Base-by-base conservation (phyloP, 1,140 invertebrate genomes). In the Trichonephila clavipes region DNA sequence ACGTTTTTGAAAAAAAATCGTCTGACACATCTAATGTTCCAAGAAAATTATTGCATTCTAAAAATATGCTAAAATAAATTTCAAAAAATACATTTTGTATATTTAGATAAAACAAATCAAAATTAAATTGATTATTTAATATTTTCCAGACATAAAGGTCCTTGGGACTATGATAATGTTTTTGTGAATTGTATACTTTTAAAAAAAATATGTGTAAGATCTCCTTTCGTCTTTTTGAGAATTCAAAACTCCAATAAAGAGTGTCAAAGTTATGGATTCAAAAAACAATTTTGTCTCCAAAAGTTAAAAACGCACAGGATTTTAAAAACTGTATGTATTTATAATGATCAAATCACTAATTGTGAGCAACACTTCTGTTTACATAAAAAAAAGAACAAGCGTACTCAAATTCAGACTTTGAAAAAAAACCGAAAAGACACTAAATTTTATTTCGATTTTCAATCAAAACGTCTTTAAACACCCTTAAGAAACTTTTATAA, bases 231-330 rank as follows among this genome's bases (percentile, higher is more conserved):
- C 51, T 51, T 51, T 40, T 51, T 12, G 51, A 10, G 51, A 7
- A 51, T 51, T 51, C 5, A 51, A 51, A 51, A 51, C 24, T 69
- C 8, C 7, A 69, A 66, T 24, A 0, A 28, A 69, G 10, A 69
- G 66, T 69, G n/a, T 21, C 66, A 69, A 69, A 69, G 51, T 51
- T 51, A 5, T 51, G 51, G 7, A 10, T 51, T 51, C 51, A 51
- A 51, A 51, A 51, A 51, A 5, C 0, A 0, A 5, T 51, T 51
- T 51, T 51, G 51, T 51, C 51, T 51, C 51, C 51, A 51, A 72
- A 19, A 83, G n/a, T 83, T 87, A 24, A 61, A 87, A 59, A 21
- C 85, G 85, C 85, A 87, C 85, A 87, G 58, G 61, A 62, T 87
- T 87, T 87, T 87, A 18, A 21, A 82, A 44, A 82, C 34, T 18